Base-by-base conservation (phyloP, 2,888 invertebrate species). In the Pollenia amentaria region DNA sequence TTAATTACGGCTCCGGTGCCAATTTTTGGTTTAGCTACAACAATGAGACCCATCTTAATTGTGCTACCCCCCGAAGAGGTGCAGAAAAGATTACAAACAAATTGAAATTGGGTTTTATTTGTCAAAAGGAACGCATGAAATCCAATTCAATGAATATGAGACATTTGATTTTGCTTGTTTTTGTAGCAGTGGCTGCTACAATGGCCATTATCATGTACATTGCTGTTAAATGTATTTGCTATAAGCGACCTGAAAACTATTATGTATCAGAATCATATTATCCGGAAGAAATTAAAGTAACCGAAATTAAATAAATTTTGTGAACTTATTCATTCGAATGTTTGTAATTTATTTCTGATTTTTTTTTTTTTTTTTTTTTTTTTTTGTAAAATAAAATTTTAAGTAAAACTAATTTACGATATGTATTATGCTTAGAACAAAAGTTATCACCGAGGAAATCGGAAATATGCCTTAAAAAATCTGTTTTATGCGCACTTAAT, bases 1-100 rank as follows among this genome's bases (percentile, higher is more conserved):
- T 67, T 3, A 62, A 77, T 53, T 85, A 72, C 53, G 81, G 76
- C 29, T 76, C 57, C 9, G 29, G 21, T 11, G 11, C 11, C 0
- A 73, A 9, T 2, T 86, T 75, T 38, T 86, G 85, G 85, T 82
- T 79, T 16, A 14, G 44, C 14, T 65, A 57, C 21, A 81, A 64
- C 10, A 72, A 51, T 14, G 77, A 81, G 11, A 81, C 46, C 9
- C 70, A 48, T 9, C 40, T 40, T 14, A 75, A 38, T 48, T 85
- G 85, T 73, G 65, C 29, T 14, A 42, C 77, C 7, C 11, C 6
- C 9, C 18, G 21, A 0, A 67, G 38, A 21, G 40, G 11, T n/a
- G n/a, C 6, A 29, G 29, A 53, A 18, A 8, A 2, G 1, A 9
- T 69, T 3, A n/a, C 60, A 38, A 3, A 62, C 6, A 16, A 29